These are phyloP conservation scores for Hippocampus zosterae DNA, from an alignment of 2,113 vertebrate genomes.

Conservation along the genomic window DNA sequence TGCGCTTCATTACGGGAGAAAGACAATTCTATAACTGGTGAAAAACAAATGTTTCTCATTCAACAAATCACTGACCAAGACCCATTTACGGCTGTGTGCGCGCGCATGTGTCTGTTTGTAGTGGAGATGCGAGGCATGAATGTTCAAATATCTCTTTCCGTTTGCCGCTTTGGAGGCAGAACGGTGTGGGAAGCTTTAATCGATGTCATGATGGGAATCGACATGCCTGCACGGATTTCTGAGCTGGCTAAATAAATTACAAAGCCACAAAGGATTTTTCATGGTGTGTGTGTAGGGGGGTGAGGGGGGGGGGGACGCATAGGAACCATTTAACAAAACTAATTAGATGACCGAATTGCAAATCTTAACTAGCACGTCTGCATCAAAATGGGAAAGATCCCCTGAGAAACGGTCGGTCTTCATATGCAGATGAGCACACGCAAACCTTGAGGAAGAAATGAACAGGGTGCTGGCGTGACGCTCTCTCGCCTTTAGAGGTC, in stretches of 20 bases:
- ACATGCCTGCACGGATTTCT: constrained; percentile 54
- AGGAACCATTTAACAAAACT: constrained; percentile 52
- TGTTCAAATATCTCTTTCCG: constrained; percentile 43
- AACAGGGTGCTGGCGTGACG: constrained; percentile 80
- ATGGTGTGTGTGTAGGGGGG: not conserved
- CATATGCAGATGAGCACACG: constrained; percentile 8
- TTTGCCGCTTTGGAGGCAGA: constrained; percentile 35
- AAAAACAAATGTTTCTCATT: not conserved
- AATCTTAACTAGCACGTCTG: not conserved
- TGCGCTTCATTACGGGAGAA: too few relatives aligned
- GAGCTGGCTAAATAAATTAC: constrained; percentile 59
- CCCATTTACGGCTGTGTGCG: not conserved
- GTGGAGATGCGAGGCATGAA: constrained; percentile 18
- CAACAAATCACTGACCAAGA: not conserved
- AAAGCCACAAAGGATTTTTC: constrained; percentile 39
- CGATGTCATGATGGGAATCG: constrained; percentile 52
- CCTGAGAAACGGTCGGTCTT: not conserved
- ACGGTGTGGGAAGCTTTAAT: constrained; percentile 61
- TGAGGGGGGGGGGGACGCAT: constrained; percentile 18
- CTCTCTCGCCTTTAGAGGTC: constrained; percentile 78
- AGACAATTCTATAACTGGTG: too few relatives aligned
- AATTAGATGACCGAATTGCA: constrained; percentile 44
- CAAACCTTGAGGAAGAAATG: constrained; percentile 88
- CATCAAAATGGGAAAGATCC: constrained; percentile 19
- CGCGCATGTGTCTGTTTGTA: not conserved